Evolutionary conservation across 2,888 invertebrate species (phyloP).

Genomic region (Anodontia alba): DNA sequence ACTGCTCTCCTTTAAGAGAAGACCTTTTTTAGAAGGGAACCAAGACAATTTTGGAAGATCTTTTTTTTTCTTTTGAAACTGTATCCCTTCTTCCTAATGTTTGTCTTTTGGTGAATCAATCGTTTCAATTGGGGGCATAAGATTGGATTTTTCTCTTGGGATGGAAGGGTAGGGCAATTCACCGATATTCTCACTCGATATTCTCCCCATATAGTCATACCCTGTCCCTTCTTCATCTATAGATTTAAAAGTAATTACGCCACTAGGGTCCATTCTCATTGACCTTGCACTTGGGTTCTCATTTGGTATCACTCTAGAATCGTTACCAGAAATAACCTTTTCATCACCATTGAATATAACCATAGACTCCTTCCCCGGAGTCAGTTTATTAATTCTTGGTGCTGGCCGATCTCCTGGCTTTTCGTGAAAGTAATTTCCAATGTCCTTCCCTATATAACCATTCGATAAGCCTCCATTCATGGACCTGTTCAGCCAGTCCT

Average conservation of each 20-base stretch:
- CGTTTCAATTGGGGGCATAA: slow-evolving; percentile 56
- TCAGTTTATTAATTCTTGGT: slow-evolving; percentile 36
- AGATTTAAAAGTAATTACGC: neutral
- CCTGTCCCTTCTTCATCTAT: slow-evolving; percentile 36
- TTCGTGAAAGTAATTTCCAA: neutral
- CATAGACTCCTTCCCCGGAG: slow-evolving; percentile 44
- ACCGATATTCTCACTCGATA: slow-evolving; percentile 10
- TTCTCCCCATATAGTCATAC: slow-evolving; percentile 27
- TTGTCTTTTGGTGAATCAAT: slow-evolving; percentile 42
- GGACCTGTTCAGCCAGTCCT: slow-evolving; percentile 1
- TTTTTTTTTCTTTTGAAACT: no score
- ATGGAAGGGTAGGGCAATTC: slow-evolving; percentile 47
- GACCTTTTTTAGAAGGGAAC: no score
- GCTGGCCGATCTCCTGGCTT: slow-evolving; percentile 30
- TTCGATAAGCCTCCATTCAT: slow-evolving; percentile 9
- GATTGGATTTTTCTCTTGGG: slow-evolving; percentile 47
- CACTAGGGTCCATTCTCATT: neutral
- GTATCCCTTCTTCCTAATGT: no score
- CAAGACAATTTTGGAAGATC: no score
- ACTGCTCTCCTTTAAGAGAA: no score
- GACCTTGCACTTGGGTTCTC: slow-evolving; percentile 30
- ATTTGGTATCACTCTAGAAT: slow-evolving; percentile 50
- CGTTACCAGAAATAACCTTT: slow-evolving; percentile 58
- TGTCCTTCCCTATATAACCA: slow-evolving; percentile 31
- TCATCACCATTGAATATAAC: slow-evolving; percentile 61